Percentiles rank a stretch among this genome's conserved stretches.
Conservation (phyloP, 2,113 vertebrate species). For the Microtus richardsoni region DNA sequence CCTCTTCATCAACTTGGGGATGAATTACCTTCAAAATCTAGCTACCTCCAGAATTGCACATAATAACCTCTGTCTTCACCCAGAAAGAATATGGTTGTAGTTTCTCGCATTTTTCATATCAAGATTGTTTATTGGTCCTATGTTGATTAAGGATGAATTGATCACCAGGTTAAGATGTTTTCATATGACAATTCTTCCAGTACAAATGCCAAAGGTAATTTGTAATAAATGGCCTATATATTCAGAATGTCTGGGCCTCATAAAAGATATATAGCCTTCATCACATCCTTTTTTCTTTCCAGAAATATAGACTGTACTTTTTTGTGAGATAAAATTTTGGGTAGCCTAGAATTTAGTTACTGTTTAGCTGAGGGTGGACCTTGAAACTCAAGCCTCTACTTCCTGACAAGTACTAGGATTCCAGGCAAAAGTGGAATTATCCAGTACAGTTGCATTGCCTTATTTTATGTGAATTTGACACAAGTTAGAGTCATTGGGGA, state of each 20-base stretch:
- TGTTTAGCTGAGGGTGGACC: too few species aligned
- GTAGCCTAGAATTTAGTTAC: too few species aligned
- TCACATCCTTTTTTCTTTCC: too few species aligned
- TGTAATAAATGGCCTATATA: too few species aligned
- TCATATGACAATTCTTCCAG: neutral
- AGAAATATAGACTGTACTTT: too few species aligned
- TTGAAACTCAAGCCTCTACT: too few species aligned
- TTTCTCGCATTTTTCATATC: neutral
- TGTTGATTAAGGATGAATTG: neutral
- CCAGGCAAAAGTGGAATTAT: neutral
- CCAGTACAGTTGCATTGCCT: neutral
- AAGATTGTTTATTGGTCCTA: neutral
- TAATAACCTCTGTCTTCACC: neutral
- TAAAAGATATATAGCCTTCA: too few species aligned
- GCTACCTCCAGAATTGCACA: neutral
- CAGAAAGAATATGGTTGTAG: neutral
- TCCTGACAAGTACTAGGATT: too few species aligned
- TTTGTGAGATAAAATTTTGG: too few species aligned
- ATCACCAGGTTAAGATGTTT: neutral
- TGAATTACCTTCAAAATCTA: neutral
- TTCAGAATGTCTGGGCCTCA: too few species aligned
- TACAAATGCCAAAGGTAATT: neutral
- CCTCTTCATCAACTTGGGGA: neutral
- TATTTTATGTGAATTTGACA: too few species aligned
- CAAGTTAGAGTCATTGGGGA: too few species aligned